Evolutionary conservation across 30 jellyfish, hydroid and myxozoan genomes (phyloP).

Genomic region (Sanderia malayensis): DNA sequence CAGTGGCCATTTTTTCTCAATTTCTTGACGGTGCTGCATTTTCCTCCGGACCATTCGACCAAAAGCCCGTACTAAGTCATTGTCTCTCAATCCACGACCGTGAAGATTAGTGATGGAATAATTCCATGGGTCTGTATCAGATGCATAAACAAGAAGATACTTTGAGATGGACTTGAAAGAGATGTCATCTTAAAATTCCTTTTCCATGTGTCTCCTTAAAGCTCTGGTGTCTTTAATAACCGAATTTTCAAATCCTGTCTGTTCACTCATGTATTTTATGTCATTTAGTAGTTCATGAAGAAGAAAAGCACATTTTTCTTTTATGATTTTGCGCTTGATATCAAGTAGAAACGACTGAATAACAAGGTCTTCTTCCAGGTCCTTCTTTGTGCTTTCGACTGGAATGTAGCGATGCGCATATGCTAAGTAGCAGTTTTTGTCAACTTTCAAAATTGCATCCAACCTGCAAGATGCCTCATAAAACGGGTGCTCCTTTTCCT

Average conservation of each 20-base stretch:
- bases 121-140: background rate
- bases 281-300: slow-evolving; percentile 9
- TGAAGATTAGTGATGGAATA: background rate
- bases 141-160: background rate
- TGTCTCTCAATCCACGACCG: background rate
- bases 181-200: background rate
- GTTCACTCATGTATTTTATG: background rate
- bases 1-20: background rate
- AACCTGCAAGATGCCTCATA: background rate
- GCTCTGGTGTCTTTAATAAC: background rate
- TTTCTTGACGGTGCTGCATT: background rate
- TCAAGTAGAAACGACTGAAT: background rate
- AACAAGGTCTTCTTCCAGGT: background rate
- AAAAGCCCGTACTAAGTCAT: background rate
- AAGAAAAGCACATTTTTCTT: background rate
- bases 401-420: slow-evolving; percentile 1
- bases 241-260: background rate
- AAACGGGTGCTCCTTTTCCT: background rate
- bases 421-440: slow-evolving; percentile 3
- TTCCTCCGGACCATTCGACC: background rate
- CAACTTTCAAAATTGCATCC: background rate
- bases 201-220: background rate
- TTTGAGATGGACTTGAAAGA: too few species aligned
- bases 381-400: background rate
- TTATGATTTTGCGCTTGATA: background rate